Evolutionary conservation across 2,888 invertebrate species (phyloP).

Genomic region (Patella caerulea): DNA sequence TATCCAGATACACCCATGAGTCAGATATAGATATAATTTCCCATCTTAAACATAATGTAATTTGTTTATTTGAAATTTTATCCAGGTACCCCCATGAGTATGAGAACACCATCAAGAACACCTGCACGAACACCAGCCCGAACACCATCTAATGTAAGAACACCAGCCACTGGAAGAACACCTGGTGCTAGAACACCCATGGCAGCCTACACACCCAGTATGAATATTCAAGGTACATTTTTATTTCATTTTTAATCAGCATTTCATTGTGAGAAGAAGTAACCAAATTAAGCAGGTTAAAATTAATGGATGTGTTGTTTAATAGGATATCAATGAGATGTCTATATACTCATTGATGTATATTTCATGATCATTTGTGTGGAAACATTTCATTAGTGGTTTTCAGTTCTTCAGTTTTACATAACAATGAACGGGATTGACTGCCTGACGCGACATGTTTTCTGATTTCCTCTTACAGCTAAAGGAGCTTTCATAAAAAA

Average conservation of each 20-base stretch:
- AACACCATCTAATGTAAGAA: conserved; percentile 17
- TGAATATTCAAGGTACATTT: background rate
- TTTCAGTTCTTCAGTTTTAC: no score
- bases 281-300: no score
- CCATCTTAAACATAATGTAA: no score
- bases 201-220: conserved; percentile 4
- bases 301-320: background rate
- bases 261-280: background rate
- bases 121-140: conserved; percentile 51
- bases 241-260: background rate
- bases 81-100: conserved; percentile 50
- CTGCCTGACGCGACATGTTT: no score
- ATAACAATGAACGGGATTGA: no score
- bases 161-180: background rate
- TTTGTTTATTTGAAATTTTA: background rate
- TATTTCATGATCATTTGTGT: no score
- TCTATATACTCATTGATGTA: no score
- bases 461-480: no score
- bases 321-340: background rate
- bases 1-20: conserved; percentile 50
- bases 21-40: background rate
- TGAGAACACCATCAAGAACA: conserved; percentile 45
- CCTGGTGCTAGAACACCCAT: conserved; percentile 5
- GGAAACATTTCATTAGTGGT: no score
- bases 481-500: no score